A percentile compares a stretch with the other conserved stretches of the same genome.
Conservation (phyloP, 1,140 invertebrate species). For the Bombus pascuorum region DNA sequence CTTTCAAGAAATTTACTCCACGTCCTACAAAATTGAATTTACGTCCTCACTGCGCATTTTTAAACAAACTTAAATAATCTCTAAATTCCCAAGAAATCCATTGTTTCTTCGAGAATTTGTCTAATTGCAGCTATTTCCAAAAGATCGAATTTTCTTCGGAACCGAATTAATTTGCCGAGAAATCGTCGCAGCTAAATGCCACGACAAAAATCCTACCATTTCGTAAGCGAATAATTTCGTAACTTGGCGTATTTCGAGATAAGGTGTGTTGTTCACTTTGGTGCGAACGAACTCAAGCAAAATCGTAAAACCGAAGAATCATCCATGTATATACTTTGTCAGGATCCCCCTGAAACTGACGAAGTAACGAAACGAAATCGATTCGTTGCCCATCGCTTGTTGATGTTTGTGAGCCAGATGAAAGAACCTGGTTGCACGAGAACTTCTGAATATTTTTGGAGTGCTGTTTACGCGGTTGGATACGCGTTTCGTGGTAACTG, state of each 20-base stretch:
- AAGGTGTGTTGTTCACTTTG: neutral
- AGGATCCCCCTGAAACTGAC: neutral
- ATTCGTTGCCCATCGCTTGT: constrained; percentile 29
- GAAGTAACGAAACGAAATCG: neutral
- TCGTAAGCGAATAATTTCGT: neutral
- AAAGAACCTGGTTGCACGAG: constrained; percentile 27
- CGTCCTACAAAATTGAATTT: too few relatives aligned
- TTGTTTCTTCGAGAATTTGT: too few relatives aligned
- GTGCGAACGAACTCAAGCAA: neutral
- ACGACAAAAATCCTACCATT: neutral
- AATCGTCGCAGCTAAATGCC: too few relatives aligned
- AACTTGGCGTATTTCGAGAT: too few relatives aligned
- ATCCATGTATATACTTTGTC: neutral
- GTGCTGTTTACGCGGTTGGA: constrained; percentile 30
- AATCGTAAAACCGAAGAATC: neutral
- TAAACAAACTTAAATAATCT: too few relatives aligned
- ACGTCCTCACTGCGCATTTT: too few relatives aligned
- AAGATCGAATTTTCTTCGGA: too few relatives aligned
- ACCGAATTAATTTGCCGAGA: too few relatives aligned
- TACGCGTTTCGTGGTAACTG: neutral
- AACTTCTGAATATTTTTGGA: constrained; percentile 45
- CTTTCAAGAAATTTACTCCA: too few relatives aligned
- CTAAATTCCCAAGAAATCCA: too few relatives aligned
- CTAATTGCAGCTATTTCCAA: too few relatives aligned
- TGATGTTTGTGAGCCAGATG: constrained; percentile 29